Evolutionary conservation across 1,140 invertebrate genomes (phyloP), one percentile per base, ranked within the genome.

Genomic region (Trichonephila inaurata): DNA sequence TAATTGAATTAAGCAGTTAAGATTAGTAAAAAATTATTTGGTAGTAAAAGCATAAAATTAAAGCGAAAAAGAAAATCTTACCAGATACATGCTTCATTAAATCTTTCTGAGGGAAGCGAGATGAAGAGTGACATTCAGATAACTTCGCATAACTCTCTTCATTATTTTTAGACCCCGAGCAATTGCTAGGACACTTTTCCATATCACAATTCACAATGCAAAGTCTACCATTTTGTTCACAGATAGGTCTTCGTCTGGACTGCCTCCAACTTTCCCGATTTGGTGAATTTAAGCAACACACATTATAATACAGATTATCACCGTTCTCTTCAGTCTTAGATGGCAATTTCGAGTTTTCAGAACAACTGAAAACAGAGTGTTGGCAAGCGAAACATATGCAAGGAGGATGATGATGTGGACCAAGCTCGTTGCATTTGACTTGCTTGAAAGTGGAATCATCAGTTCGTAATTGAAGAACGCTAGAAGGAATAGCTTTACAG

Each of bases 191-290:
- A 16, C 83, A 51, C 40, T 93, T 66, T 28, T 93, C 92, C 64
- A 93, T 93, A 58, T 93, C 85, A 58, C 92, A 93, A 66, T 93
- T 93, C 0, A 93, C 92, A 6, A 93, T 72, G 44, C 92, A 93
- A n/a, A 93, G 92, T 0, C 92, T 51, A 16, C 92, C 92, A 28
- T 93, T 93, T n/a, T 81, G 92, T 28, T 93, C 92, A 19, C 92
- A 93, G 12, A 93, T 69, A 4, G 92, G 92, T 12, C 92, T 72
- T n/a, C 92, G 24, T 21, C 92, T 33, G 14, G 92, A 93, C 60
- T 89, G 92, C n/a, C 92, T 77, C 92, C 92, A 93, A 33, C 85
- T 58, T 82, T 93, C 92, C 1, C 92, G 85, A 81, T 88, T 82
- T 7, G 92, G 92, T 6, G 86, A 69, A 19, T 93, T 89, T 1